Base-by-base conservation (phyloP, 2,888 invertebrate species). In the Cremastinae sp. region DNA sequence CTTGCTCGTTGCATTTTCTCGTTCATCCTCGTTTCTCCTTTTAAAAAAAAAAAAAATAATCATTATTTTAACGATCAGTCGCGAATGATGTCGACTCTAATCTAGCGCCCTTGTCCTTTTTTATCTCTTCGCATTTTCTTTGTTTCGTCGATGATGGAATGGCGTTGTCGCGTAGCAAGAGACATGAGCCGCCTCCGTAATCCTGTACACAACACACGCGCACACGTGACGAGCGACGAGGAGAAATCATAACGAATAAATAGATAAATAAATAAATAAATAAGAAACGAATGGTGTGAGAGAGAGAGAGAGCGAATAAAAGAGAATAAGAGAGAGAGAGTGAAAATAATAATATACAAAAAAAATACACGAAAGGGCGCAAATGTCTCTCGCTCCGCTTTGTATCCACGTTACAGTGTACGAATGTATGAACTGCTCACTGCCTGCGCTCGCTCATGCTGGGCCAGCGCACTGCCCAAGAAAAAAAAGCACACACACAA, bases 401-500 rank as follows among this genome's bases (percentile, higher is more conserved):
- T 83, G 85, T 87, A 85, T 84, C 83, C 83, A 85, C 79, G 76
- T 84, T 79, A 86, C 82, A 83, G 83, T 85, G 85, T 87, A 86
- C 83, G 86, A 87, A 87, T 83, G 84, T 84, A 85, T 87, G 84
- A 88, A 88, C 86, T 86, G 87, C 85, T 88, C 89, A 89, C 88
- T 89, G 89, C 88, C 89, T 87, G 87, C 87, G 87, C 86, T 88
- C 83, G 86, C 83, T 85, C 81, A 83, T 85, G 80, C 81, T 83
- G 83, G 72, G 86, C 82, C 82, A 84, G 87, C 86, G 87, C 86
- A 82, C 86, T 86, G 87, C 86, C 87, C 86, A 82, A 79, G 61
- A 78, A 81, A 53, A 22, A 72, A 73, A 64, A 59, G 62, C 9
- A 55, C 28, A 41, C 16, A 74, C 78, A 72, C 70, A 81, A 55